These are phyloP conservation scores for Petroica traversi DNA, from an alignment of 2,113 vertebrate species.

Conservation along the genomic window DNA sequence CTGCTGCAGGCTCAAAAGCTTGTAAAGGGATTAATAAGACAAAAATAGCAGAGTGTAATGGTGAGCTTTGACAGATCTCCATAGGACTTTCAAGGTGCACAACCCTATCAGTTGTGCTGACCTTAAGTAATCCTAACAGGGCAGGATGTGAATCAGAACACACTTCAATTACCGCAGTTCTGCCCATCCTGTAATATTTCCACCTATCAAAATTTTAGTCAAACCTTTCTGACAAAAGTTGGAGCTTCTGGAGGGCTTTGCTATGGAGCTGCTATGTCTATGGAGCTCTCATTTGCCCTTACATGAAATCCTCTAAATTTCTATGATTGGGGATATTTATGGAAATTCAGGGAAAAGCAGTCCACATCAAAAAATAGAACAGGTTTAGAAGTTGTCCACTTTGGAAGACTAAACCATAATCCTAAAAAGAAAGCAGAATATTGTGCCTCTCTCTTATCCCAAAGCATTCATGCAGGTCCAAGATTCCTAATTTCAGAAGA, in stretches of 20 bases:
- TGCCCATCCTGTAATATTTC: not conserved
- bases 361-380: not conserved
- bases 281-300: not conserved
- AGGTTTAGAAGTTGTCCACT: not conserved
- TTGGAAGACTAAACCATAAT: not conserved
- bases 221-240: not conserved
- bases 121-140: not conserved
- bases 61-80: not conserved
- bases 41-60: not conserved
- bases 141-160: not conserved
- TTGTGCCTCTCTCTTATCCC: not conserved
- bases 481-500: not conserved
- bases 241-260: not conserved
- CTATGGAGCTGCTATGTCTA: not conserved
- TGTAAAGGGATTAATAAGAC: not conserved
- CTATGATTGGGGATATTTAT: fast-evolving
- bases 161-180: not conserved
- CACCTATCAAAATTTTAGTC: not conserved
- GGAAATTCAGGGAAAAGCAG: not conserved
- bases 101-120: not conserved
- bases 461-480: not conserved
- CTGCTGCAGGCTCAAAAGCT: not conserved
- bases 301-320: not conserved
- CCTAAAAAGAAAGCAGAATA: not conserved
- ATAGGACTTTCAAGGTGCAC: not conserved